Base-by-base conservation (phyloP, 1,140 invertebrate species). In the Drosophila rhopaloa region DNA sequence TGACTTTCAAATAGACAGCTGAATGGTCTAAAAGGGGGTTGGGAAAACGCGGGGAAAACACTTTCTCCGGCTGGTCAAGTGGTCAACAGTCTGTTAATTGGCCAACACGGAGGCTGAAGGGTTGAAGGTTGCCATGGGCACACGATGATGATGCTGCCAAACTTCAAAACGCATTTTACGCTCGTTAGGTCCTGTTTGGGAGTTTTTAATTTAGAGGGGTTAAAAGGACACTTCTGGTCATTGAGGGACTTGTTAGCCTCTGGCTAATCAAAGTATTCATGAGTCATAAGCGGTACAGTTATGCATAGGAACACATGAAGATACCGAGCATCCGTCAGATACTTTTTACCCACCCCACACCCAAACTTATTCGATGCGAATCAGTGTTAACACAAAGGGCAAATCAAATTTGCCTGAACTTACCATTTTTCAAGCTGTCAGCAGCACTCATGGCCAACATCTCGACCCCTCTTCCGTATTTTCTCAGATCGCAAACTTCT, bases 1-100 rank as follows among this genome's bases (percentile, higher is more conserved):
- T 89, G 84, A 89, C 84, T 89, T 89, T 89, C 84, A 89, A 89
- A 89, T 89, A 89, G 79, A 58, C 65, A 71, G 55, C n/a, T 4
- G 37, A n/a, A 24, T 41, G 37, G 27, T 29, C 16, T 14, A 6
- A 10, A 13, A 27, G 43, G 47, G 48, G 29, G 48, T 16, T 51
- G 29, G 27, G 48, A 5, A 5, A 51, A 24, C 8, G n/a, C 8
- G 41, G 47, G 66, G 47, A 50, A 65, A 76, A 62, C 53, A 59
- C 57, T 58, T 63, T 44, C 44, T 24, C 27, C 16, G 38, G 35
- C 61, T 68, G 77, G 71, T 72, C 82, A 81, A 81, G 61, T 86
- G 73, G 79, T 81, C 70, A 82, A 65, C 50, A 55, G 59, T 72
- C 66, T 78, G 84, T 89, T 88, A 89, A 89, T 89, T 89, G 84